Base-by-base conservation (phyloP, 1,140 invertebrate species). In the Bombus balteatus region DNA sequence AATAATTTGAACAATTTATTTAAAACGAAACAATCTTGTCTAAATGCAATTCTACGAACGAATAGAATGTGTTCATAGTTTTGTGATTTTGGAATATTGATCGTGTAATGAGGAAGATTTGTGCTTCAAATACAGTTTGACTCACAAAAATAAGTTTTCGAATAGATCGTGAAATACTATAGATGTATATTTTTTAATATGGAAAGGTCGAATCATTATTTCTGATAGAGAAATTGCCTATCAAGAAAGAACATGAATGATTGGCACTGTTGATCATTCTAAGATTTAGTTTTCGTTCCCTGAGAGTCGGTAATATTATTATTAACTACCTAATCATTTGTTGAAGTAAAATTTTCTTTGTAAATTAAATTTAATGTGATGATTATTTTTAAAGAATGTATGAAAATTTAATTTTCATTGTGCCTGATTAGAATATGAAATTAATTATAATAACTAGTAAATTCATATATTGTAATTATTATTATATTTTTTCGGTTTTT, bases 41-140 rank as follows among this genome's bases (percentile, higher is more conserved):
- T 12, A 1, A 41, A 22, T 41, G 37, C 28, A 53, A 39, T 22
- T 57, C 3, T 41, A 28, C 12, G 25, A 28, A 47, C 2, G 18
- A 53, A 41, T 39, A 37, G 3, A n/a, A 28, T 57, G 34, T 78
- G 32, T 47, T 53, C 47, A 34, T 66, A 28, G 4, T 53, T 62
- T 70, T 68, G 18, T n/a, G 47, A 57, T 83, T 78, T 78, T 41
- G 37, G 47, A 78, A 83, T 83, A 83, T 83, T 83, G 82, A 83
- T 83, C 71, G 66, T 78, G 13, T 43, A 71, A 78, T 70, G 37
- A 70, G 22, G 78, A 68, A 78, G 37, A 83, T 78, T 78, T 71
- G 37, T 57, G 65, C 39, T 57, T 70, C 28, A 34, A 57, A 78
- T 57, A 59, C 25, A 39, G 22, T 28, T 34, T 9, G 6, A 6